Percentiles rank a stretch among this genome's conserved stretches.
These are phyloP conservation scores for Iguana delicatissima DNA, from an alignment of 2,797 vertebrate species.

Conservation along the genomic window DNA sequence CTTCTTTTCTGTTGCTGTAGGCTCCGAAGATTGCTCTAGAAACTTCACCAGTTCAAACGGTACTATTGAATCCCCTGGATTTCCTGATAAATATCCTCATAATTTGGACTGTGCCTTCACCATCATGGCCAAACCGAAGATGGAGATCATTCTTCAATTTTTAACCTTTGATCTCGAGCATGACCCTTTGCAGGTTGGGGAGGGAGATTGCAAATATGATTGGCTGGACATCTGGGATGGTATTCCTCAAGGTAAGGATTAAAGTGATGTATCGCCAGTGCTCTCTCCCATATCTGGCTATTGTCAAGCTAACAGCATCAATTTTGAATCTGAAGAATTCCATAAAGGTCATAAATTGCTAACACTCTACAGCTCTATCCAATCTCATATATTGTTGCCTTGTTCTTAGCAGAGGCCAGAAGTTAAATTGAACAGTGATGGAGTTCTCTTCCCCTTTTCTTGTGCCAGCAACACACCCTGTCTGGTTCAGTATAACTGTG, in stretches of 20 bases:
- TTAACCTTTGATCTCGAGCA: slow-evolving; percentile 97
- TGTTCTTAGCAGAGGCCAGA: slow-evolving; percentile 21
- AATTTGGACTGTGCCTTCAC: slow-evolving; percentile 96
- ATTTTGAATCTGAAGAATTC: slow-evolving; percentile 45
- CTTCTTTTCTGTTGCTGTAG: slow-evolving; percentile 74
- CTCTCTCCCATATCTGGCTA: slow-evolving; percentile 28
- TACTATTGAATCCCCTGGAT: slow-evolving; percentile 95
- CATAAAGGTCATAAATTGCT: background rate
- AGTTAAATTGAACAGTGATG: slow-evolving; percentile 29
- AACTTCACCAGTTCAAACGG: slow-evolving; percentile 93
- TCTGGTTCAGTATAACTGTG: background rate
- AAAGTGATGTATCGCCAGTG: rapidly evolving
- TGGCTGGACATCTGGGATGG: slow-evolving; percentile 99
- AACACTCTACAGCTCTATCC: background rate
- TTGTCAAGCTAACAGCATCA: slow-evolving; percentile 42
- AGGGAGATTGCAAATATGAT: slow-evolving; percentile 97
- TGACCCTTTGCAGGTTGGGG: slow-evolving; percentile 91
- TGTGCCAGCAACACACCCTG: background rate
- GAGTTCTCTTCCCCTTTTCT: background rate
- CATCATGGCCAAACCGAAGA: slow-evolving; percentile 92
- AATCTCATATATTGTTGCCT: slow-evolving; percentile 17
- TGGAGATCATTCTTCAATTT: slow-evolving; percentile 94
- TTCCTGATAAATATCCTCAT: slow-evolving; percentile 97
- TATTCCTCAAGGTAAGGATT: slow-evolving; percentile 89
- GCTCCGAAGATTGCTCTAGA: slow-evolving; percentile 95